These are phyloP conservation scores for Atractosteus spatula DNA, from an alignment of 2,113 vertebrate genomes.

Conservation along the genomic window DNA sequence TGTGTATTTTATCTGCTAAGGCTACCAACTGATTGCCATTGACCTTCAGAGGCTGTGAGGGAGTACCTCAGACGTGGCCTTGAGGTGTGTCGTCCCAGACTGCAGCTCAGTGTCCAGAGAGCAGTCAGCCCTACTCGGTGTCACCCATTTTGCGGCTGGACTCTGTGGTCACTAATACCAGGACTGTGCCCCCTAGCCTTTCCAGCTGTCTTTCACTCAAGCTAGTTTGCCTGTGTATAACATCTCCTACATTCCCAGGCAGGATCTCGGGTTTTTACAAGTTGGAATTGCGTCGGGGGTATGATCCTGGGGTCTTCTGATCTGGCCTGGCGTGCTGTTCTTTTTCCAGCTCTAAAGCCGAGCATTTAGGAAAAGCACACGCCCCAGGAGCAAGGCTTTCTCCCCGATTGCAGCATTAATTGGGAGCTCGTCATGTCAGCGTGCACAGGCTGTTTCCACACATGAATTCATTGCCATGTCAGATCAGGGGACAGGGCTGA, in stretches of 20 bases:
- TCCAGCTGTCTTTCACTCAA: no score
- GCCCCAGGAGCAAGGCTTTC: slow-evolving; percentile 27
- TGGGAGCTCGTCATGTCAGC: slow-evolving; percentile 34
- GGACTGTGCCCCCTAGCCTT: no score
- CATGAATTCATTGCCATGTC: slow-evolving; percentile 43
- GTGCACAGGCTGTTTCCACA: slow-evolving; percentile 22
- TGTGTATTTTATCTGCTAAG: no score
- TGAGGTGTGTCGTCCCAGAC: no score
- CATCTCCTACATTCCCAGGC: no score
- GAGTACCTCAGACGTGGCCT: no score
- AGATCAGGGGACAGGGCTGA: background rate
- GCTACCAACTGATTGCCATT: no score
- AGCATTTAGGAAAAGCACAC: slow-evolving; percentile 11
- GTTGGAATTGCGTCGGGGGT: background rate
- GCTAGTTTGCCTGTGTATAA: no score
- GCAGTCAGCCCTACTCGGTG: background rate
- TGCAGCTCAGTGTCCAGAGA: background rate
- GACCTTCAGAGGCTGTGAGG: no score
- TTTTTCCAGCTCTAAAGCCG: slow-evolving; percentile 13
- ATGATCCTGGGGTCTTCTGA: background rate
- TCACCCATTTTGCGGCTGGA: background rate
- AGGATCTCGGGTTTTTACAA: background rate
- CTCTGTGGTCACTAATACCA: no score
- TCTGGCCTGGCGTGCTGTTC: slow-evolving; percentile 8
- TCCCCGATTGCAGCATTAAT: slow-evolving; percentile 41